Percentiles rank a stretch among this genome's conserved stretches.
These are phyloP conservation scores for Tipula vernalis DNA, from an alignment of 2,888 invertebrate genomes.

Conservation along the genomic window DNA sequence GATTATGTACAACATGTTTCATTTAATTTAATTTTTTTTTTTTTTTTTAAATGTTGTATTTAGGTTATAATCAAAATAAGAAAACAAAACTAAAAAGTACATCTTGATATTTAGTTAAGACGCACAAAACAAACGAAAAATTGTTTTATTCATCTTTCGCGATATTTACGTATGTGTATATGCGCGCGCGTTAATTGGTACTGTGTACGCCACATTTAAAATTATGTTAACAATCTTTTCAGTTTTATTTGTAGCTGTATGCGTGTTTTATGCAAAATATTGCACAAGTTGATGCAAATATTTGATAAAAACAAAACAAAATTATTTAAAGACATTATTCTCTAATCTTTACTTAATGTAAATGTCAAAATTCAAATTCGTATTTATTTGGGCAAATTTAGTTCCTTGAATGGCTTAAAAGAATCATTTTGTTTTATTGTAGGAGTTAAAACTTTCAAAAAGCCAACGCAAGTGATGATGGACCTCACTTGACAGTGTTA, in stretches of 20 bases:
- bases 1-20: neutral
- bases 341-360: too few relatives aligned
- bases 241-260: too few relatives aligned
- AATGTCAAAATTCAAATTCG: too few relatives aligned
- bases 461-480: too few relatives aligned
- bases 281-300: neutral
- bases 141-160: neutral
- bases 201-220: neutral
- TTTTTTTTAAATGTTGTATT: neutral
- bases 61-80: neutral
- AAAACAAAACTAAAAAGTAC: neutral
- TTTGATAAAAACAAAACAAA: too few relatives aligned
- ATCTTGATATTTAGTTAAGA: neutral
- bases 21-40: neutral
- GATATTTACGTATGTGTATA: neutral
- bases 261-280: too few relatives aligned
- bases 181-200: slow-evolving; percentile 4
- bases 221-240: neutral
- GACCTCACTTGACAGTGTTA: too few relatives aligned
- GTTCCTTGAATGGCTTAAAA: too few relatives aligned
- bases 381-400: too few relatives aligned
- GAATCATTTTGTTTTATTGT: too few relatives aligned
- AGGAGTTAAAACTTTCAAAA: too few relatives aligned
- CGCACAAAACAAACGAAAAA: neutral
- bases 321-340: too few relatives aligned